Conservation (phyloP, 1,140 invertebrate species). For the Eufriesea mexicana region DNA sequence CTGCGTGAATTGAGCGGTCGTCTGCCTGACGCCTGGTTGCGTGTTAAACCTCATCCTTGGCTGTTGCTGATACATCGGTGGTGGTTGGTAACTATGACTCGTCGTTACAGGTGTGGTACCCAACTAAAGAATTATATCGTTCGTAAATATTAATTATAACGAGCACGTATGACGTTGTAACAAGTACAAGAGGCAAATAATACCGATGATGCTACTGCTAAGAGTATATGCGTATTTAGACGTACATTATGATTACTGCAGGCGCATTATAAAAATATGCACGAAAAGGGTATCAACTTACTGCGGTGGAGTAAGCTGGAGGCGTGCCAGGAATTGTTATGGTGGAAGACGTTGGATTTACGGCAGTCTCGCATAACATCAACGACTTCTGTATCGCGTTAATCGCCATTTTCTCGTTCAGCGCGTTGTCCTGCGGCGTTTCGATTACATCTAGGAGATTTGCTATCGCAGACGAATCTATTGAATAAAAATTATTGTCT, state of each 20-base stretch:
- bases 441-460: constrained; percentile 82
- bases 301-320: constrained; percentile 86
- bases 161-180: no score
- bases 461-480: constrained; percentile 76
- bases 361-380: constrained; percentile 90
- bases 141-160: constrained; percentile 10
- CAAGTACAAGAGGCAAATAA: background rate
- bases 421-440: constrained; percentile 80
- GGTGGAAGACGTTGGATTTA: constrained; percentile 86
- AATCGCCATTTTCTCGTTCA: constrained; percentile 92
- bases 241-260: background rate
- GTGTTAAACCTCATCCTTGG: constrained; percentile 76
- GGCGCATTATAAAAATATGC: background rate
- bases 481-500: constrained; percentile 53
- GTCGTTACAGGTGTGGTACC: constrained; percentile 78
- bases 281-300: constrained; percentile 76
- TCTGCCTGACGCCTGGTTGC: constrained; percentile 75
- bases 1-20: constrained; percentile 72
- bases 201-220: background rate
- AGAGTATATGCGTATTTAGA: background rate
- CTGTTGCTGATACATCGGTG: constrained; percentile 82
- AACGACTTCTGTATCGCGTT: constrained; percentile 94
- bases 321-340: constrained; percentile 84
- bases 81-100: constrained; percentile 80
- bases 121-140: constrained; percentile 69